Evolutionary conservation across 2,797 vertebrate species (phyloP).

Genomic region (Sebastes itinus): DNA sequence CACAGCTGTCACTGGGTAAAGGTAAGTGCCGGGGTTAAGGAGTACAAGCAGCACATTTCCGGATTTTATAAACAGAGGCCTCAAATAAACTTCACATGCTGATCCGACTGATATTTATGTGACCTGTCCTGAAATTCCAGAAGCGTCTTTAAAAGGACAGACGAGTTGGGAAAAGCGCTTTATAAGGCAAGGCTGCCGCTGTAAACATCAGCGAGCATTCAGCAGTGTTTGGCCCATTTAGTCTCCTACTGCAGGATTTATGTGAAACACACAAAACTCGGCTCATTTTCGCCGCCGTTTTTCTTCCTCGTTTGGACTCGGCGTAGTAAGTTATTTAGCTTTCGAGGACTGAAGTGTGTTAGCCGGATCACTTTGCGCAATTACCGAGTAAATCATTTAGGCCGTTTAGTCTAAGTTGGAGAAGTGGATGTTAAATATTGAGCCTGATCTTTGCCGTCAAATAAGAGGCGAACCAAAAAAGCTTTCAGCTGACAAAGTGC

Average conservation of each 20-base stretch:
- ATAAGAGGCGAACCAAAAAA: constrained; percentile 19
- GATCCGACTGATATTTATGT: constrained; percentile 89
- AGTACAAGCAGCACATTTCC: constrained; percentile 79
- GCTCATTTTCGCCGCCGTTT: constrained; percentile 17
- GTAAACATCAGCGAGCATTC: constrained; percentile 87
- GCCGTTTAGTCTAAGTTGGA: constrained; percentile 9
- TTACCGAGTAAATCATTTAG: constrained; percentile 39
- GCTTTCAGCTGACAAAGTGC: constrained; percentile 40
- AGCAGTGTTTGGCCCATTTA: constrained; percentile 85
- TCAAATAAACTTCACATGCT: constrained; percentile 85
- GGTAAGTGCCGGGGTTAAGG: constrained; percentile 73
- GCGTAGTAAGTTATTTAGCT: constrained; percentile 32
- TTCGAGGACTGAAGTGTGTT: constrained; percentile 19
- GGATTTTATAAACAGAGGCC: constrained; percentile 88
- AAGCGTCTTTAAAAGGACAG: constrained; percentile 90
- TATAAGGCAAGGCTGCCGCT: constrained; percentile 87
- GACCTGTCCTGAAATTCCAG: constrained; percentile 84
- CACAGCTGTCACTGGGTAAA: constrained; percentile 65
- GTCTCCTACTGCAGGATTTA: constrained; percentile 82
- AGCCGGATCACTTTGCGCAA: constrained; percentile 31
- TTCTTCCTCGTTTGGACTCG: neutral
- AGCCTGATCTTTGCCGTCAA: constrained; percentile 33
- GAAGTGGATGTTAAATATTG: constrained; percentile 26
- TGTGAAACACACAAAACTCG: constrained; percentile 75
- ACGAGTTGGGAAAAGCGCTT: constrained; percentile 85